Conservation (phyloP, 1,140 invertebrate species). For the Megathymus violae region DNA sequence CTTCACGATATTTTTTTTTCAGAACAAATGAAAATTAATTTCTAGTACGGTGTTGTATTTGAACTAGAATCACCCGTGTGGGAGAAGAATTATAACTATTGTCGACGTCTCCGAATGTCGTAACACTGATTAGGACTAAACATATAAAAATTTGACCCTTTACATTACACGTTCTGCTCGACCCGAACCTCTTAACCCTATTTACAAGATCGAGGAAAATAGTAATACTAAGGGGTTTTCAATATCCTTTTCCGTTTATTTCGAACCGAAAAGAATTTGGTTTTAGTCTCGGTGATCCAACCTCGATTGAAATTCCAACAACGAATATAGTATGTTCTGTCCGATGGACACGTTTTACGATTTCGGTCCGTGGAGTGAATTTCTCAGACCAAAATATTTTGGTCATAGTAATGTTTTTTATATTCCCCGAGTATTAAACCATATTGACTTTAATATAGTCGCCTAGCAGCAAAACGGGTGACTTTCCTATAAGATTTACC, state of each 20-base stretch:
- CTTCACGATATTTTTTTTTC: too few species aligned
- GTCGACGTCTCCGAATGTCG: too few species aligned
- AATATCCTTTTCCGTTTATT: conserved; percentile 1
- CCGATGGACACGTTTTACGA: conserved; percentile 11
- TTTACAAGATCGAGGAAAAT: not conserved
- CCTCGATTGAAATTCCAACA: conserved; percentile 7
- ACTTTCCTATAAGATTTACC: too few species aligned
- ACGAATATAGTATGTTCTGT: conserved; percentile 5
- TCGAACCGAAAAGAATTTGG: not conserved
- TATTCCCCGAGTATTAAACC: not conserved
- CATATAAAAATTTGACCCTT: too few species aligned
- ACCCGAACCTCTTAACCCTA: not conserved
- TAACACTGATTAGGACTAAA: too few species aligned
- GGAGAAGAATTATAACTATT: too few species aligned
- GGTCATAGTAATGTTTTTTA: not conserved
- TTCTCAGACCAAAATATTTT: not conserved
- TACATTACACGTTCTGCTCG: not conserved
- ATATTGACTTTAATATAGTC: too few species aligned
- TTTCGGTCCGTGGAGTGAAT: not conserved
- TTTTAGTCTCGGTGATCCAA: conserved; percentile 7
- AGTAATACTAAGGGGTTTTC: conserved; percentile 16
- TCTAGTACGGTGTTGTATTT: too few species aligned
- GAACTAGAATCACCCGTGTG: too few species aligned
- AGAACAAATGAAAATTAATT: too few species aligned
- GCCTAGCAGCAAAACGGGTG: too few species aligned